Conservation (phyloP, 2,888 invertebrate species). For the Nysson spinosus region DNA sequence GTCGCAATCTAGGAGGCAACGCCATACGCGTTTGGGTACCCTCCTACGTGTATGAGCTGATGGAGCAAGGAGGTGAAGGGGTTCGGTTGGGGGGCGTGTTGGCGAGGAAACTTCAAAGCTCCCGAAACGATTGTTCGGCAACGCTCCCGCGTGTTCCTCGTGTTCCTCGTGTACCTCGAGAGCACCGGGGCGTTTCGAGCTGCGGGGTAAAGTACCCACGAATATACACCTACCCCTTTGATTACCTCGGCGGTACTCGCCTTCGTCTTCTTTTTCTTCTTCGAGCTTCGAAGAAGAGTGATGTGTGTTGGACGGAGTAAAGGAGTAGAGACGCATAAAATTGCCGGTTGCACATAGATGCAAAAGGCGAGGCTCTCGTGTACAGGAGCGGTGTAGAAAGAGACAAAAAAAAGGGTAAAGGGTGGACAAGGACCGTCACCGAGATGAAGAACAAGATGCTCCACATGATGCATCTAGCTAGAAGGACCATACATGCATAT, state of each 20-base stretch:
- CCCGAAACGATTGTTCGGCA: conserved; percentile 71
- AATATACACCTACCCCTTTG: conserved; percentile 68
- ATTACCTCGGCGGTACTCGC: conserved; percentile 64
- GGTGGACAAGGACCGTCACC: conserved; percentile 47
- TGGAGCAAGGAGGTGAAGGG: conserved; percentile 23
- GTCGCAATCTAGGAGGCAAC: conserved; percentile 24
- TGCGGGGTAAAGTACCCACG: conserved; percentile 61
- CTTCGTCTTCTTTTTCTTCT: conserved; percentile 43
- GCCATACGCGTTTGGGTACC: conserved; percentile 26
- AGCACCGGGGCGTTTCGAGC: conserved; percentile 53
- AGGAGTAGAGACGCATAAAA: conserved; percentile 28
- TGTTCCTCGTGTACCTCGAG: conserved; percentile 55
- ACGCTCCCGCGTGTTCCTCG: conserved; percentile 58
- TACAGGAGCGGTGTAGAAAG: conserved; percentile 25
- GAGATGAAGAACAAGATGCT: conserved; percentile 55
- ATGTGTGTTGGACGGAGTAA: no score
- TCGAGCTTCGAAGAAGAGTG: conserved; percentile 32
- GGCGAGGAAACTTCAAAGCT: conserved; percentile 68
- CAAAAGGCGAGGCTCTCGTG: conserved; percentile 40
- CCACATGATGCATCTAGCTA: conserved; percentile 42
- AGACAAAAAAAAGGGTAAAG: conserved; percentile 39
- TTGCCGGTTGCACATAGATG: conserved; percentile 32
- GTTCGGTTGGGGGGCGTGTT: conserved; percentile 39
- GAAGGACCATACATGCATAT: conserved; percentile 28
- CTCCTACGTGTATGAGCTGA: conserved; percentile 31